These are phyloP conservation scores for Eupsilia transversa DNA, from an alignment of 2,888 invertebrate species.

Conservation along the genomic window DNA sequence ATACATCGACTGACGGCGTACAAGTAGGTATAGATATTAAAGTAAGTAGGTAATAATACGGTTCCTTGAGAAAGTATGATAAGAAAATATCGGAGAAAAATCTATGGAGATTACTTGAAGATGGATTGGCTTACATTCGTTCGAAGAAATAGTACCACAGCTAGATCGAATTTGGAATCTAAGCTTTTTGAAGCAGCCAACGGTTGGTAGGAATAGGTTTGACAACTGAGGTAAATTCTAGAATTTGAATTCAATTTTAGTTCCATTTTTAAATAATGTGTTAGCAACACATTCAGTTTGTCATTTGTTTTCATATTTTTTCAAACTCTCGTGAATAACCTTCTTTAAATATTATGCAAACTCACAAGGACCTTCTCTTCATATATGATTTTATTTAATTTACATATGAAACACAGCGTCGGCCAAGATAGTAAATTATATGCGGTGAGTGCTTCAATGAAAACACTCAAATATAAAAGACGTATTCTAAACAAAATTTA, in stretches of 20 bases:
- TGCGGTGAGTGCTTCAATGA: no score
- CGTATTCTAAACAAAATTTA: conserved; percentile 36
- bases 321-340: no score
- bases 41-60: conserved; percentile 7
- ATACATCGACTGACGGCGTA: conserved; percentile 3
- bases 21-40: background rate
- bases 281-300: background rate
- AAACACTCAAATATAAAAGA: background rate
- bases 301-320: conserved; percentile 4
- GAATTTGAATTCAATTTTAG: background rate
- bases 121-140: conserved; percentile 10
- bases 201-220: background rate
- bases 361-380: background rate
- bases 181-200: background rate
- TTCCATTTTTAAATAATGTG: background rate
- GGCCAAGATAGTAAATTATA: no score
- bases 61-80: background rate
- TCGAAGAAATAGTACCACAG: background rate
- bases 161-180: conserved; percentile 4
- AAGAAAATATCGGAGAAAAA: conserved; percentile 8
- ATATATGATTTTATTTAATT: background rate
- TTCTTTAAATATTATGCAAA: background rate
- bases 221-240: background rate
- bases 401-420: background rate
- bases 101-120: conserved; percentile 12